A percentile compares a stretch with the other conserved stretches of the same genome.
Evolutionary conservation across 2,888 invertebrate species (phyloP).

Genomic region (Acrobasis repandana): DNA sequence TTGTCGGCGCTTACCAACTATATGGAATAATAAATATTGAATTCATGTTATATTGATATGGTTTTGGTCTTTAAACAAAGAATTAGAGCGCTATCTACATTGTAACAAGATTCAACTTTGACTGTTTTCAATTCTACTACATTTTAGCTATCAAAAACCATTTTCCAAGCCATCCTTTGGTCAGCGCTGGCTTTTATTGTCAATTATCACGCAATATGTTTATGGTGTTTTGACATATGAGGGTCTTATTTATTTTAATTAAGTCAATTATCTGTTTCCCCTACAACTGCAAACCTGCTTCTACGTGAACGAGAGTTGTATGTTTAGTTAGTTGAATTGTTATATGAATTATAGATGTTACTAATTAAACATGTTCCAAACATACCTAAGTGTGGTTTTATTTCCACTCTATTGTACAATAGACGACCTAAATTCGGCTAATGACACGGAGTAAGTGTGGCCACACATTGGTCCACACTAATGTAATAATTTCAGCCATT

Average conservation of each 20-base stretch:
- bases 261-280: slow-evolving; percentile 47
- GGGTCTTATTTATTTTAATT: slow-evolving; percentile 42
- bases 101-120: neutral
- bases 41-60: neutral
- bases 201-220: slow-evolving; percentile 35
- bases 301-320: slow-evolving; percentile 50
- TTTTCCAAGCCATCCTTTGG: neutral
- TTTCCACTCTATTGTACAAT: slow-evolving; percentile 26
- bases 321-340: slow-evolving; percentile 65
- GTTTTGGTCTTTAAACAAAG: neutral
- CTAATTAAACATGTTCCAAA: slow-evolving; percentile 76
- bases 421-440: too few species aligned
- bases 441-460: too few species aligned
- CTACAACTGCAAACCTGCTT: slow-evolving; percentile 41
- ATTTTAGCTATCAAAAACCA: neutral
- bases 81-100: neutral
- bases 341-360: slow-evolving; percentile 75
- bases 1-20: neutral
- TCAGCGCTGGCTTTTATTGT: slow-evolving; percentile 24
- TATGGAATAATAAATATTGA: neutral
- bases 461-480: too few species aligned
- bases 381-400: slow-evolving; percentile 46
- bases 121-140: too few species aligned
- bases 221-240: slow-evolving; percentile 31
- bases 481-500: too few species aligned